These are phyloP conservation scores for Echinometra lucunter DNA, from an alignment of 53 echinoderm and acorn worm species.

Conservation along the genomic window DNA sequence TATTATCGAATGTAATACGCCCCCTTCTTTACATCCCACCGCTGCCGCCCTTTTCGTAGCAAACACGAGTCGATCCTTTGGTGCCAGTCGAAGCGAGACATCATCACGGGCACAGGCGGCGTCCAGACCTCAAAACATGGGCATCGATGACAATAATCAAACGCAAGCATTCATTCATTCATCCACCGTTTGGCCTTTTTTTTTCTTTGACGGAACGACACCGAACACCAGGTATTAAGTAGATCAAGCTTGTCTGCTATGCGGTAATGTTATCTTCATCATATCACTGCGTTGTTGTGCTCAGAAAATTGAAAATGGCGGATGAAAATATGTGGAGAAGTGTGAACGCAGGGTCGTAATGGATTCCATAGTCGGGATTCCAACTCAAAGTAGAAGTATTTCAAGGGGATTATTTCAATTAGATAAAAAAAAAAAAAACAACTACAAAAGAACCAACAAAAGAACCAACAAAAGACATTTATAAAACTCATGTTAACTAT, in stretches of 20 bases:
- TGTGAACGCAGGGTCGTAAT: neutral
- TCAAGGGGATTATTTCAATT: too few relatives aligned
- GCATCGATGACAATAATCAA: constrained; percentile 31
- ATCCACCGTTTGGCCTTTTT: constrained; percentile 1
- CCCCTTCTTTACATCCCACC: neutral
- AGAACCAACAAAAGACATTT: too few relatives aligned
- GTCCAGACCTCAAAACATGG: constrained; percentile 42
- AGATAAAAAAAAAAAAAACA: too few relatives aligned
- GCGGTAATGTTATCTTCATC: constrained; percentile 38
- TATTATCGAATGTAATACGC: neutral
- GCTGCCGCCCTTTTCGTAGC: constrained; percentile 5
- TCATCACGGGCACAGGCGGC: constrained; percentile 22
- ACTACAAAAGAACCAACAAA: too few relatives aligned
- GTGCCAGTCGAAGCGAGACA: constrained; percentile 43
- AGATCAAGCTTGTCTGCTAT: constrained; percentile 34
- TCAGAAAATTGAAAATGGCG: constrained; percentile 22
- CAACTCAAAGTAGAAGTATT: neutral
- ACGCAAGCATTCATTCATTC: constrained; percentile 12
- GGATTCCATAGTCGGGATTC: neutral
- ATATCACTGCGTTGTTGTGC: constrained; percentile 7
- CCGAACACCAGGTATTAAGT: constrained; percentile 27
- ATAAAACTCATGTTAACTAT: too few relatives aligned
- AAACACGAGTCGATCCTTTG: constrained; percentile 34
- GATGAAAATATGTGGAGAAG: neutral
- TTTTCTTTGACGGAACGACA: neutral